Percentiles rank a stretch among this genome's conserved stretches.
Conservation (phyloP, 2,888 invertebrate genomes). For the Cerastoderma edule region DNA sequence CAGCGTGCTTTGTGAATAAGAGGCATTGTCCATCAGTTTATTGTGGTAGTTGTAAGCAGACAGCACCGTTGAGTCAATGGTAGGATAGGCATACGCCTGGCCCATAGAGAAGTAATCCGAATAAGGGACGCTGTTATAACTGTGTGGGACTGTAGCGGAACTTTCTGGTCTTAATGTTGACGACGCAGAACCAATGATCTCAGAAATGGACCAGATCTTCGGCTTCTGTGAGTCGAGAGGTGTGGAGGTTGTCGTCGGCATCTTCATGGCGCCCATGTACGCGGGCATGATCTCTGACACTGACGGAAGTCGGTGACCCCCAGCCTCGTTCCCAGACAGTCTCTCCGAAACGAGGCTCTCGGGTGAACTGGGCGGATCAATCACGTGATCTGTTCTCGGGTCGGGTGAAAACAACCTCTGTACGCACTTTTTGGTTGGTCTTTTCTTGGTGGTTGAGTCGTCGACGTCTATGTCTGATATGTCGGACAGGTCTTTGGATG, state of each 20-base stretch:
- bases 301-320: conserved; percentile 31
- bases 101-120: conserved; percentile 9
- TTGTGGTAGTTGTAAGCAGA: background rate
- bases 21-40: background rate
- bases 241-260: background rate
- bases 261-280: background rate
- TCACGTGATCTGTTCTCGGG: conserved; percentile 27
- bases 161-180: conserved; percentile 22
- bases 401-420: conserved; percentile 51
- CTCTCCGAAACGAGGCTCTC: conserved; percentile 34
- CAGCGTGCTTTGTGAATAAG: background rate
- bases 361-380: conserved; percentile 48
- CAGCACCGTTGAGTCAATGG: background rate
- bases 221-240: conserved; percentile 39
- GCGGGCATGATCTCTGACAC: conserved; percentile 35
- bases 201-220: conserved; percentile 68
- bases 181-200: conserved; percentile 52
- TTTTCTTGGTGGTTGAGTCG: conserved; percentile 24
- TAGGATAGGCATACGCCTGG: background rate
- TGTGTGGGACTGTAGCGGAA: background rate
- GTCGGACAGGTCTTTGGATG: conserved; percentile 47
- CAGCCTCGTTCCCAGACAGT: background rate
- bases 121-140: conserved; percentile 3
- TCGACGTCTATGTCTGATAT: conserved; percentile 57
- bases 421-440: conserved; percentile 28